phyloP scores from a whole-genome alignment of 2,888 invertebrate species.

The Acleris sparsana region DNA sequence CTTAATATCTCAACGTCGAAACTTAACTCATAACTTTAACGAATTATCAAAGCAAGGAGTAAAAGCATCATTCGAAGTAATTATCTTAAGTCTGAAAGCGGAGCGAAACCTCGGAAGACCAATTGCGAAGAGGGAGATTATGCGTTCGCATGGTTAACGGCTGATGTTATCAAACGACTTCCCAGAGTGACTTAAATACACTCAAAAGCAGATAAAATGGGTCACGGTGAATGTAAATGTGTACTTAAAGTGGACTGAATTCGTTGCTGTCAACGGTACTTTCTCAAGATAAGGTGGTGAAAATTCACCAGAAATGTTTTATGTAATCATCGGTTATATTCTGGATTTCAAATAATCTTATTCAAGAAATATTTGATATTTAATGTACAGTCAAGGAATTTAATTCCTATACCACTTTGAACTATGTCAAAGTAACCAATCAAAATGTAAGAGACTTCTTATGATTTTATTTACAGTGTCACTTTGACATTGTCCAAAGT shows the following conservation, averaged over 20 bases:
- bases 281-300: slow-evolving; percentile 10
- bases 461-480: too few relatives aligned
- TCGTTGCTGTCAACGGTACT: background rate
- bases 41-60: slow-evolving; percentile 4
- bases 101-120: slow-evolving; percentile 7
- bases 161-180: slow-evolving; percentile 13
- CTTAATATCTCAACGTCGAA: background rate
- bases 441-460: too few relatives aligned
- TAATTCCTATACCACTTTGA: too few relatives aligned
- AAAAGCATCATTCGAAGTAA: slow-evolving; percentile 7
- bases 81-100: slow-evolving; percentile 3
- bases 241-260: too few relatives aligned
- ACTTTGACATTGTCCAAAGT: too few relatives aligned
- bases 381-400: too few relatives aligned
- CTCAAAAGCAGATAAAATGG: too few relatives aligned
- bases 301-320: background rate
- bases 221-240: too few relatives aligned
- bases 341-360: background rate
- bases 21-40: slow-evolving; percentile 9
- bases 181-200: slow-evolving; percentile 11
- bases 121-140: slow-evolving; percentile 22
- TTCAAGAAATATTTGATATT: too few relatives aligned
- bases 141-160: slow-evolving; percentile 19
- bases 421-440: too few relatives aligned
- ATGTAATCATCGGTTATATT: background rate